These are phyloP conservation scores for Sterna hirundo DNA, from an alignment of 2,113 vertebrate genomes.

Conservation along the genomic window DNA sequence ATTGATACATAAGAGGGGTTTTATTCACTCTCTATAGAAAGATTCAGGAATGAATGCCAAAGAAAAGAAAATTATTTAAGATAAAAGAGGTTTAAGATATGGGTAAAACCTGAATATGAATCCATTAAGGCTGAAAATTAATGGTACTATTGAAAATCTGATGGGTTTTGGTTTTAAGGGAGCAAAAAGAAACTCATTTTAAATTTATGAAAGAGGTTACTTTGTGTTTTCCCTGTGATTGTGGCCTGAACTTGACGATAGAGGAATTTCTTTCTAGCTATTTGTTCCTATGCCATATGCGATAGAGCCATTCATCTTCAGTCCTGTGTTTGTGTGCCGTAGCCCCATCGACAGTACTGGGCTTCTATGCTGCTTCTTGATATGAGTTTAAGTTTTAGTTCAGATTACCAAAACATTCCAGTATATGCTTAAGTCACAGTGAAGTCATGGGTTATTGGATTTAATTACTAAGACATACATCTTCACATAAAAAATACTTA, in stretches of 20 bases:
- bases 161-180: neutral
- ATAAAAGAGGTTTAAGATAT: neutral
- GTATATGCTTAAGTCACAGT: neutral
- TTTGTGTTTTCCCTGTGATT: neutral
- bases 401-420: neutral
- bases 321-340: neutral
- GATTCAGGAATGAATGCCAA: neutral
- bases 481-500: neutral
- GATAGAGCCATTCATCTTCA: neutral
- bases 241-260: neutral
- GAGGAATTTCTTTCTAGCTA: neutral
- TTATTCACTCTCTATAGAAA: neutral
- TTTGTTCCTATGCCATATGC: rapidly evolving
- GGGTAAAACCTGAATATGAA: neutral
- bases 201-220: neutral
- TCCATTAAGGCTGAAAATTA: neutral
- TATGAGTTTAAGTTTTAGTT: neutral
- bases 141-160: neutral
- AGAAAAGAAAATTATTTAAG: neutral
- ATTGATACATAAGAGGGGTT: neutral
- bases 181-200: neutral
- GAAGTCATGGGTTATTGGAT: neutral
- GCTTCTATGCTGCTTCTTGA: neutral
- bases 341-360: neutral
- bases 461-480: neutral